These are phyloP conservation scores for Diabrotica virgifera DNA, from an alignment of 1,140 invertebrate species.

Conservation along the genomic window DNA sequence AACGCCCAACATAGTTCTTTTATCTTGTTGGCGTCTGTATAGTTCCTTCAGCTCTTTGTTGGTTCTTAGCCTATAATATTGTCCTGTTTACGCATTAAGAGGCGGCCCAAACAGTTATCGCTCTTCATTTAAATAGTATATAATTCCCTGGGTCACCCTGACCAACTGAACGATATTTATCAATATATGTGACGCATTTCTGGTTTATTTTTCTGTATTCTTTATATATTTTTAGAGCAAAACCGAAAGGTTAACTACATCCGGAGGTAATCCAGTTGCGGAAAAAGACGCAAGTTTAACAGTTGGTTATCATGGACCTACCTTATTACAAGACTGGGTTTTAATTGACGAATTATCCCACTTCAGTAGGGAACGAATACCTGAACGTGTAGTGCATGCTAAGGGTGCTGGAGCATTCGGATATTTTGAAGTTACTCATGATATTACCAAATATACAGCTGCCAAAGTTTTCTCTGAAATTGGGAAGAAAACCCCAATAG, in stretches of 20 bases:
- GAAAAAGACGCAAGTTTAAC: conserved; percentile 70
- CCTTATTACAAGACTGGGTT: conserved; percentile 84
- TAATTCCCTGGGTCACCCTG: no score
- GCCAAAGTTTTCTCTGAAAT: conserved; percentile 77
- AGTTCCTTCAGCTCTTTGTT: no score
- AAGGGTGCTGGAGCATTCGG: conserved; percentile 97
- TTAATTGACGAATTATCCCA: conserved; percentile 92
- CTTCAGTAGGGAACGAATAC: conserved; percentile 93
- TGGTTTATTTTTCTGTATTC: background rate
- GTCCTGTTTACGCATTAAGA: no score
- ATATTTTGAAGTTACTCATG: conserved; percentile 89
- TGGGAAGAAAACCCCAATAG: conserved; percentile 79
- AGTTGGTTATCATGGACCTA: conserved; percentile 82
- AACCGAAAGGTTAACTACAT: conserved; percentile 53
- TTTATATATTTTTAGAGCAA: conserved; percentile 7
- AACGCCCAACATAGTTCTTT: no score
- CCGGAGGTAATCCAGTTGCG: conserved; percentile 68
- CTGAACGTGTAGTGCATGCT: conserved; percentile 96
- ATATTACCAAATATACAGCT: conserved; percentile 76
- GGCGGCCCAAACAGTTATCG: no score
- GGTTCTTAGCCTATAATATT: no score
- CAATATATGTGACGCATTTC: no score
- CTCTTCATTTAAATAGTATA: no score
- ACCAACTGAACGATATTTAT: no score
- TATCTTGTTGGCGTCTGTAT: no score